A percentile compares a stretch with the other conserved stretches of the same genome.
Conservation (phyloP, 1,140 invertebrate species). For the Drosophila burlai region DNA sequence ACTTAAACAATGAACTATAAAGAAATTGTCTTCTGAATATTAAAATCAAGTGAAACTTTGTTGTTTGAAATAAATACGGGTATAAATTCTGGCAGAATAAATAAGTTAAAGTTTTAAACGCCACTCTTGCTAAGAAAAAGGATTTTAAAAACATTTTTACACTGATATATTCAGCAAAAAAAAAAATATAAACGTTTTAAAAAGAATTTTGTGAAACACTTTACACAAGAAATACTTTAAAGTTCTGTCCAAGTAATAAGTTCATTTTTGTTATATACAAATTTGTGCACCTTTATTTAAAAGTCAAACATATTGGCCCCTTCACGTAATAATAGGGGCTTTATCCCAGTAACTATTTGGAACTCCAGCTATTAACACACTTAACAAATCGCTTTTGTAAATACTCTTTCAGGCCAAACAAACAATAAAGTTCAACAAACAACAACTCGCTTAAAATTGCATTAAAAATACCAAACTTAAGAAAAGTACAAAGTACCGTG, state of each 20-base stretch:
- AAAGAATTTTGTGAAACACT: background rate
- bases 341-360: background rate
- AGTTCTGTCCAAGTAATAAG: background rate
- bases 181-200: background rate
- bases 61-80: background rate
- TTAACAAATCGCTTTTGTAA: background rate
- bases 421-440: slow-evolving; percentile 23
- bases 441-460: slow-evolving; percentile 25
- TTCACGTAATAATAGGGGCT: background rate
- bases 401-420: slow-evolving; percentile 13
- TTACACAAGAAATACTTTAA: background rate
- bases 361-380: slow-evolving; percentile 2
- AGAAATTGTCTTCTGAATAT: background rate
- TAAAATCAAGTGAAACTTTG: background rate
- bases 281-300: background rate
- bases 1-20: slow-evolving; percentile 8
- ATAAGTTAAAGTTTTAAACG: background rate
- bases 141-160: background rate
- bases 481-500: slow-evolving; percentile 23
- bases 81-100: background rate
- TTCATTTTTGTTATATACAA: background rate
- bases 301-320: background rate
- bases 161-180: background rate
- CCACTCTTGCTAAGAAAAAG: background rate
- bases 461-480: slow-evolving; percentile 16